Evolutionary conservation across 2,113 vertebrate genomes (phyloP).

Genomic region (Poecilia latipinna): DNA sequence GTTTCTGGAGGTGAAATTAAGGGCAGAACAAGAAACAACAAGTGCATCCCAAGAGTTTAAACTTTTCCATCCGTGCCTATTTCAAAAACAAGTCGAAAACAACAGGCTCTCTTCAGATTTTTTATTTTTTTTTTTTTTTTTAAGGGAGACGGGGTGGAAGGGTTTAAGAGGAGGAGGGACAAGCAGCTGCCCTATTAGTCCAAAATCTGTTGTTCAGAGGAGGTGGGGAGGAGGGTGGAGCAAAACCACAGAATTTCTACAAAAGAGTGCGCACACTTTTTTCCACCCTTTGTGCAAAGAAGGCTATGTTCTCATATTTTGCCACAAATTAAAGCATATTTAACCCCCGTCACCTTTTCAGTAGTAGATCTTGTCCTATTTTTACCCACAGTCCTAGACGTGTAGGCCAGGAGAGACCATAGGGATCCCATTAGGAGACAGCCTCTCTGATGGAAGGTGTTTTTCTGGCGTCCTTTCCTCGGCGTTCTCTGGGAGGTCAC

Average conservation of each 20-base stretch:
- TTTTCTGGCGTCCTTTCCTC: slow-evolving; percentile 48
- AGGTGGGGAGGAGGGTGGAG: slow-evolving; percentile 68
- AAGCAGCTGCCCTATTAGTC: slow-evolving; percentile 78
- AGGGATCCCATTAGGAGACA: slow-evolving; percentile 59
- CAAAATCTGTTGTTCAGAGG: slow-evolving; percentile 75
- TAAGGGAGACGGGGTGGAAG: slow-evolving; percentile 38
- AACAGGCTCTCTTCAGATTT: slow-evolving; percentile 62
- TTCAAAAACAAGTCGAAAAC: slow-evolving; percentile 67
- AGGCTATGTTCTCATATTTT: slow-evolving; percentile 36
- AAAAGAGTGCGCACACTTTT: slow-evolving; percentile 59
- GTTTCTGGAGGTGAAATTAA: slow-evolving; percentile 8
- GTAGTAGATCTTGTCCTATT: slow-evolving; percentile 31
- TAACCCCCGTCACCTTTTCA: slow-evolving; percentile 44
- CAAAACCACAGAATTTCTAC: slow-evolving; percentile 63
- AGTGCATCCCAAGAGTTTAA: slow-evolving; percentile 35
- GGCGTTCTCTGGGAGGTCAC: slow-evolving; percentile 57
- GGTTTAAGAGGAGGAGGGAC: slow-evolving; percentile 47
- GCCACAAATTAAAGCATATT: slow-evolving; percentile 35
- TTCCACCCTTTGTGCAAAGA: slow-evolving; percentile 38
- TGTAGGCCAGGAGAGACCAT: slow-evolving; percentile 17
- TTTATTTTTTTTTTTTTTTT: slow-evolving; percentile 1
- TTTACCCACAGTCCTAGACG: slow-evolving; percentile 56
- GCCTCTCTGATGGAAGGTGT: slow-evolving; percentile 49
- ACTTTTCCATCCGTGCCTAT: slow-evolving; percentile 54
- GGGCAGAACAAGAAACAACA: slow-evolving; percentile 27